Percentiles rank a stretch among this genome's conserved stretches.
Conservation (phyloP, 2,888 invertebrate genomes). For the Drosophila longiperda region DNA sequence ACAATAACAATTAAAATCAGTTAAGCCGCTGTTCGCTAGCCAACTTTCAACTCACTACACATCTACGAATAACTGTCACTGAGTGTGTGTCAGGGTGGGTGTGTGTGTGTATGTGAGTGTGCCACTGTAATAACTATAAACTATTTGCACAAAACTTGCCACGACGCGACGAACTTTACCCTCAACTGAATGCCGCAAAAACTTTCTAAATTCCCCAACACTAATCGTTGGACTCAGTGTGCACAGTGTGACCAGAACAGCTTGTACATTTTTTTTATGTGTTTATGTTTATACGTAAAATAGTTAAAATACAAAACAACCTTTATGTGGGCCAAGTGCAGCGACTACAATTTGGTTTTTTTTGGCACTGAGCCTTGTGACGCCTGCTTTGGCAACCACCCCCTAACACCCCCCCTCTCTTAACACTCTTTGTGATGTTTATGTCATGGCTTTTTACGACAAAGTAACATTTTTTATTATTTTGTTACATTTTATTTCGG, state of each 20-base stretch:
- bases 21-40: slow-evolving; percentile 52
- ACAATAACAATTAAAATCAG: slow-evolving; percentile 80
- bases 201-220: slow-evolving; percentile 69
- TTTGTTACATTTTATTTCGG: slow-evolving; percentile 76
- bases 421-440: slow-evolving; percentile 35
- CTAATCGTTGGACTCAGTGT: slow-evolving; percentile 67
- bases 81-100: not conserved
- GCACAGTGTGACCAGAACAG: slow-evolving; percentile 24
- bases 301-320: slow-evolving; percentile 8
- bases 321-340: slow-evolving; percentile 61
- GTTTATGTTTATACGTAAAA: slow-evolving; percentile 21
- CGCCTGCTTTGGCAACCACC: slow-evolving; percentile 2
- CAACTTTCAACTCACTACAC: slow-evolving; percentile 42
- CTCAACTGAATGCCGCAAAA: slow-evolving; percentile 66
- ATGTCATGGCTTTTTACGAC: slow-evolving; percentile 59
- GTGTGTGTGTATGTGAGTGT: slow-evolving; percentile 23
- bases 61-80: slow-evolving; percentile 2
- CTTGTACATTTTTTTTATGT: slow-evolving; percentile 49
- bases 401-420: not conserved
- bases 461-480: slow-evolving; percentile 72
- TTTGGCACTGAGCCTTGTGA: slow-evolving; percentile 34
- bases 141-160: slow-evolving; percentile 76
- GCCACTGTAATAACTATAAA: slow-evolving; percentile 76
- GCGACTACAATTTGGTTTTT: slow-evolving; percentile 32
- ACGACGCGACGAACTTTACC: slow-evolving; percentile 59